phyloP scores from a whole-genome alignment of 1,140 invertebrate genomes.

The Paramacrobiotus metropolitanus region DNA sequence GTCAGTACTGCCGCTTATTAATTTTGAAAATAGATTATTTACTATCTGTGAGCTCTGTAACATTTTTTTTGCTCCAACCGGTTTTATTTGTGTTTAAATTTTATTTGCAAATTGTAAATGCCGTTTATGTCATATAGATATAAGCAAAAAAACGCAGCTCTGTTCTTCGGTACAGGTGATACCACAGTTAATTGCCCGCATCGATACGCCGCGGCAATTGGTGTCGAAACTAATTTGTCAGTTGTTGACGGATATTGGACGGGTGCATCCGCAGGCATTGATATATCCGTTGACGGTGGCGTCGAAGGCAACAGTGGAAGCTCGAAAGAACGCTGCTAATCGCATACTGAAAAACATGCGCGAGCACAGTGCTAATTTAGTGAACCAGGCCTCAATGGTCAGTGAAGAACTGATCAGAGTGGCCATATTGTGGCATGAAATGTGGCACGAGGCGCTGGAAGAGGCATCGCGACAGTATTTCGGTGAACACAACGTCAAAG shows the following conservation, averaged over 20 bases:
- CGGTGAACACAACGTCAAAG: conserved; percentile 72
- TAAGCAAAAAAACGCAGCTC: conserved; percentile 73
- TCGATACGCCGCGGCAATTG: conserved; percentile 66
- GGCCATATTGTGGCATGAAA: conserved; percentile 95
- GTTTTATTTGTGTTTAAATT: no score
- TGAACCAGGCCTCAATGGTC: conserved; percentile 68
- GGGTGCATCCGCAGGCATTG: conserved; percentile 48
- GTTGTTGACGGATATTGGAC: conserved; percentile 74
- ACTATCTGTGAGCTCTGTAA: no score
- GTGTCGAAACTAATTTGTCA: conserved; percentile 76
- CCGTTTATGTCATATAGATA: no score
- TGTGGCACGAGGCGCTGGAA: conserved; percentile 95
- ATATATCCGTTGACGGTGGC: conserved; percentile 94
- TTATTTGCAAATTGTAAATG: no score
- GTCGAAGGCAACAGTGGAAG: conserved; percentile 64
- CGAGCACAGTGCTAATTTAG: conserved; percentile 68
- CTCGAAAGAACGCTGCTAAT: conserved; percentile 67
- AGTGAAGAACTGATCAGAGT: conserved; percentile 93
- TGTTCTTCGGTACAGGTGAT: conserved; percentile 99
- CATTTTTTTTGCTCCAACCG: no score
- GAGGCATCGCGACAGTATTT: conserved; percentile 91
- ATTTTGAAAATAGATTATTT: no score
- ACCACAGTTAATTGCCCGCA: conserved; percentile 88
- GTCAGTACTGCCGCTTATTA: no score
- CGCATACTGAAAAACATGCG: conserved; percentile 85